phyloP scores from a whole-genome alignment of 2,888 invertebrate species.

The Drosophila paranaensis region DNA sequence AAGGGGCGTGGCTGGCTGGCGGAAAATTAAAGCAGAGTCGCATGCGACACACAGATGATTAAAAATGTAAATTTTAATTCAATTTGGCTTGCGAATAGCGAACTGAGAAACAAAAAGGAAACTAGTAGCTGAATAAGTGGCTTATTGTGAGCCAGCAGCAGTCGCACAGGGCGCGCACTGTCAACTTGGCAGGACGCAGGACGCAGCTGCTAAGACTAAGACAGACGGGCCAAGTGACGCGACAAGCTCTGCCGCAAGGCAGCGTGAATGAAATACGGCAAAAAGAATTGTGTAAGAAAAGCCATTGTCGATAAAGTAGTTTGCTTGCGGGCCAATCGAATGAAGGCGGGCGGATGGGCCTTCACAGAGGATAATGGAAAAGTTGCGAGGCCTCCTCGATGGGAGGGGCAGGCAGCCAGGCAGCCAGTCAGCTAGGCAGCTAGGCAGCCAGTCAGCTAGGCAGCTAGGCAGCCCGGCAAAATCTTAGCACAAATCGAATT shows the following conservation, averaged over 20 bases:
- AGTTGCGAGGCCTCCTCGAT: conserved; percentile 1
- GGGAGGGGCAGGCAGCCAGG: no score
- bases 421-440: conserved; percentile 16
- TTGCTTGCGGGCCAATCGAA: conserved; percentile 57
- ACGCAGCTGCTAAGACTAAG: conserved; percentile 19
- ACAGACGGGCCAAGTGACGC: conserved; percentile 56
- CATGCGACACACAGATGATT: conserved; percentile 71
- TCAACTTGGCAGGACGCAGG: conserved; percentile 25
- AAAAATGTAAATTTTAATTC: conserved; percentile 82
- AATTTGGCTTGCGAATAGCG: conserved; percentile 65
- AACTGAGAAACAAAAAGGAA: conserved; percentile 32
- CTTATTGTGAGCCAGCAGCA: conserved; percentile 68
- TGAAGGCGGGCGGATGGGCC: conserved; percentile 3
- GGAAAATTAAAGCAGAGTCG: conserved; percentile 62
- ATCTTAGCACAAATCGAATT: conserved; percentile 68
- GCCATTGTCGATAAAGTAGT: conserved; percentile 68
- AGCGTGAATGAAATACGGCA: conserved; percentile 61
- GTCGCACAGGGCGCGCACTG: conserved; percentile 24
- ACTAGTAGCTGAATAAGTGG: conserved; percentile 76
- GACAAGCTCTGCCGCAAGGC: conserved; percentile 77
- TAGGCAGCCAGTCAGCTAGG: conserved; percentile 10
- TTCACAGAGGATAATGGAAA: conserved; percentile 4
- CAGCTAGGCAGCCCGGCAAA: conserved; percentile 31
- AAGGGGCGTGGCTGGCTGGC: conserved; percentile 2
- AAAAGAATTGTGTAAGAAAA: conserved; percentile 40